A percentile compares a stretch with the other conserved stretches of the same genome.
These are phyloP conservation scores for Mimachlamys varia DNA, from an alignment of 2,888 invertebrate genomes.

Conservation along the genomic window DNA sequence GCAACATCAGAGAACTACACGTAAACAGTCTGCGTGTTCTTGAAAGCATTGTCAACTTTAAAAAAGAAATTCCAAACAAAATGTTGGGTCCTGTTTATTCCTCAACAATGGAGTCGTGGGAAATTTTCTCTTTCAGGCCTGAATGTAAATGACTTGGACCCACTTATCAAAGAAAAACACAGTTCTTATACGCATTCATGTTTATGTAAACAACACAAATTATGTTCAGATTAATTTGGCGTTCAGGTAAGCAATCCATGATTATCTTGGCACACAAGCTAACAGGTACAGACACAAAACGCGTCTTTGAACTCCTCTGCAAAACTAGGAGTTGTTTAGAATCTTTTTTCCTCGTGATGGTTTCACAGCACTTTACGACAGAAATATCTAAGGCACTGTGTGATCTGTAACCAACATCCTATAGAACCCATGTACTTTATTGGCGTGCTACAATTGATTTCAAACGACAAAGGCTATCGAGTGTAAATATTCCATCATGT, in stretches of 20 bases:
- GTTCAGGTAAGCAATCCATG: not conserved
- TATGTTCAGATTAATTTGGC: not conserved
- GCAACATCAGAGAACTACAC: not conserved
- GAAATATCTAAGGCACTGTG: not conserved
- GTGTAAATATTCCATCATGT: constrained; percentile 14
- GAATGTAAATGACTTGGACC: not conserved
- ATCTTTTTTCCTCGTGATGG: not conserved
- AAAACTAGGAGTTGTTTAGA: not conserved
- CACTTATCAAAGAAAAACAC: not conserved
- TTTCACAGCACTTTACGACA: not conserved
- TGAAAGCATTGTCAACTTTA: not conserved
- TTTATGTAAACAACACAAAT: not conserved
- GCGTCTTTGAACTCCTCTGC: not conserved
- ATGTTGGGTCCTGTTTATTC: no score
- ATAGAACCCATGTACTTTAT: not conserved
- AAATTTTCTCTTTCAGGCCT: not conserved
- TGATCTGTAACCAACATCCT: not conserved
- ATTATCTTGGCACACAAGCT: not conserved
- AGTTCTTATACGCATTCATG: not conserved
- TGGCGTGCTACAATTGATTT: not conserved
- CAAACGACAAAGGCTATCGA: not conserved
- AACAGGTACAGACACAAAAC: not conserved
- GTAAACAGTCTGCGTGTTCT: not conserved
- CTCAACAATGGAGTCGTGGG: not conserved
- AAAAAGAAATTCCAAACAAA: no score